Percentiles rank a stretch among this genome's conserved stretches.
Conservation (phyloP, 2,113 vertebrate species). For the Nothocercus nigrocapillus region DNA sequence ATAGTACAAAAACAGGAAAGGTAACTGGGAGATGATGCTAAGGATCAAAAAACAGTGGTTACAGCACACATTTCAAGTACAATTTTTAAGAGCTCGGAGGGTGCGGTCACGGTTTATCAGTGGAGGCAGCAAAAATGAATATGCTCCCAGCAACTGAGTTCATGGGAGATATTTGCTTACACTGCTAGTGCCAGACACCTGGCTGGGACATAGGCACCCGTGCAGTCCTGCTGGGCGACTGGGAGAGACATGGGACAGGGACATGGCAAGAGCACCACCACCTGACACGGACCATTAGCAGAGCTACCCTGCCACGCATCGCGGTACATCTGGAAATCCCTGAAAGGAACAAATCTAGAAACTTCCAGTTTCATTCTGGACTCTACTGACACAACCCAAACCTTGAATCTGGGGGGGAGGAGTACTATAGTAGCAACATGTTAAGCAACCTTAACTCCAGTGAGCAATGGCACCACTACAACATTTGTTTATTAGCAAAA, state of each 20-base stretch:
- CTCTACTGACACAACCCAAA: neutral
- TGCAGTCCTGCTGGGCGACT: neutral
- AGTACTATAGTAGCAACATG: neutral
- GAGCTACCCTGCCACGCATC: neutral
- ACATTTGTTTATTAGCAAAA: slow-evolving; percentile 80
- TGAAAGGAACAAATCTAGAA: neutral
- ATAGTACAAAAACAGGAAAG: neutral
- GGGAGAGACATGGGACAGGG: neutral
- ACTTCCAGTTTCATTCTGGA: neutral
- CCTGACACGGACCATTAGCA: neutral
- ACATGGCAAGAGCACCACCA: too few relatives aligned
- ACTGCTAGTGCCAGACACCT: neutral
- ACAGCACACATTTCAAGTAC: neutral
- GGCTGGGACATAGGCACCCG: neutral
- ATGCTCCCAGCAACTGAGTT: neutral
- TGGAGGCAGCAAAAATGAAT: too few relatives aligned
- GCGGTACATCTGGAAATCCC: neutral
- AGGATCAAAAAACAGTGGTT: neutral
- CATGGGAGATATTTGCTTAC: neutral
- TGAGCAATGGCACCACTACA: slow-evolving; percentile 63
- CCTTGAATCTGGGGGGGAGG: neutral
- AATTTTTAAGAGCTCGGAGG: neutral
- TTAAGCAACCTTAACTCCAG: slow-evolving; percentile 66
- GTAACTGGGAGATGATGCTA: neutral
- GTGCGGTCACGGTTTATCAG: neutral